Evolutionary conservation across 1,140 invertebrate genomes (phyloP).

Genomic region (Drosophila lacertosa): DNA sequence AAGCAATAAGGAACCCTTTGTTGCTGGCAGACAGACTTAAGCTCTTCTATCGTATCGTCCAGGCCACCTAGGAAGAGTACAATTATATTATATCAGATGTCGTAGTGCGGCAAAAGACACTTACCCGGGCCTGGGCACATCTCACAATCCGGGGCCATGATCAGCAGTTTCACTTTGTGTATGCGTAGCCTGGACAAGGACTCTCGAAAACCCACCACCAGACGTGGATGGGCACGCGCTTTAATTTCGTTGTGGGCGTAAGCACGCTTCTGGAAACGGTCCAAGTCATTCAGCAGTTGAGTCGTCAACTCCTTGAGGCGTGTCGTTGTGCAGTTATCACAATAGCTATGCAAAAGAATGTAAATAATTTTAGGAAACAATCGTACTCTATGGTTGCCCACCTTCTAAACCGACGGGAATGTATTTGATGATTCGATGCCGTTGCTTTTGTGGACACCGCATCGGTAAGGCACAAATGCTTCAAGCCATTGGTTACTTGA

Average conservation of each 20-base stretch:
- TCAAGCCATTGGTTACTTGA: slow-evolving; percentile 1
- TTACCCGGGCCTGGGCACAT: slow-evolving; percentile 48
- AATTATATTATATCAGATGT: neutral
- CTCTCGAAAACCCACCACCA: slow-evolving; percentile 87
- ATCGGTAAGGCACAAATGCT: slow-evolving; percentile 16
- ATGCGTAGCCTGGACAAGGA: slow-evolving; percentile 86
- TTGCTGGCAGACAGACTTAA: slow-evolving; percentile 66
- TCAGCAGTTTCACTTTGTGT: slow-evolving; percentile 86
- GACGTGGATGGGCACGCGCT: slow-evolving; percentile 85
- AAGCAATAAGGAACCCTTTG: slow-evolving; percentile 70
- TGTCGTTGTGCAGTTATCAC: slow-evolving; percentile 71
- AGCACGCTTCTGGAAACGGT: slow-evolving; percentile 87
- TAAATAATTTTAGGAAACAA: neutral
- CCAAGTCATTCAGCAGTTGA: slow-evolving; percentile 85
- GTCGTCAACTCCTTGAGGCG: slow-evolving; percentile 51
- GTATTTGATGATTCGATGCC: slow-evolving; percentile 12
- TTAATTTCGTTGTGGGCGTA: slow-evolving; percentile 87
- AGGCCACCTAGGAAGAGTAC: slow-evolving; percentile 49
- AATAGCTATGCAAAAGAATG: slow-evolving; percentile 56
- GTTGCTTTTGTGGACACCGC: neutral
- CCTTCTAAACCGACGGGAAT: slow-evolving; percentile 77
- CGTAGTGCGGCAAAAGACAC: neutral
- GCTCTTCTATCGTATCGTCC: slow-evolving; percentile 58
- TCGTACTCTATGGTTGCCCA: slow-evolving; percentile 1
- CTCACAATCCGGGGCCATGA: slow-evolving; percentile 86